These are phyloP conservation scores for Todiramphus chloris DNA, from an alignment of 2,113 vertebrate species.

Conservation along the genomic window DNA sequence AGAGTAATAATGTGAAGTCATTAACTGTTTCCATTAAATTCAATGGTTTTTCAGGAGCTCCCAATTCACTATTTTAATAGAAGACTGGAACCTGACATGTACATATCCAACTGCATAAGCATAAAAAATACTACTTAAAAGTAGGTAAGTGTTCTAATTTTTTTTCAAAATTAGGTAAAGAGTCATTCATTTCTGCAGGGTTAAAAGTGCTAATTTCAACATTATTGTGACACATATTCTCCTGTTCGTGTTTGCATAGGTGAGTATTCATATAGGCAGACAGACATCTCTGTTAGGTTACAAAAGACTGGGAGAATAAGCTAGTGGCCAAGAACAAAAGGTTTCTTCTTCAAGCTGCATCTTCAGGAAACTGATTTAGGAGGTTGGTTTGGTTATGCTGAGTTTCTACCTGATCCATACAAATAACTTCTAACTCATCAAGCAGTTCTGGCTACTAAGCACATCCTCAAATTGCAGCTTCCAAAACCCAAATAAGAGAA, in stretches of 20 bases:
- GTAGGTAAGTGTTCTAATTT: background rate
- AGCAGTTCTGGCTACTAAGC: background rate
- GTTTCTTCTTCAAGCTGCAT: background rate
- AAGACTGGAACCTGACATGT: conserved; percentile 38
- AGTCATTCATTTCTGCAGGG: background rate
- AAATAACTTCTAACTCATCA: background rate
- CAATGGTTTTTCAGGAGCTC: conserved; percentile 66
- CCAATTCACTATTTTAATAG: conserved; percentile 65
- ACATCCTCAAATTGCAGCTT: background rate
- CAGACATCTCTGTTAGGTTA: background rate
- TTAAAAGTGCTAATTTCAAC: background rate
- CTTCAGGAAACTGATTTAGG: background rate
- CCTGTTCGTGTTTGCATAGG: background rate
- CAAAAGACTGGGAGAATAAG: background rate
- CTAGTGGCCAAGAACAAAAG: background rate
- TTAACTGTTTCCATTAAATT: conserved; percentile 74
- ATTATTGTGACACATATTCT: background rate
- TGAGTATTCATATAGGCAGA: background rate
- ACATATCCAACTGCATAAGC: background rate
- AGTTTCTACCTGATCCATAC: background rate
- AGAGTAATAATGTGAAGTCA: conserved; percentile 67
- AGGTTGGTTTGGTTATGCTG: background rate
- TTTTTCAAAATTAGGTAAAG: background rate
- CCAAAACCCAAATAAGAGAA: background rate
- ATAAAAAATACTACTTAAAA: background rate